Conservation (phyloP, 1,140 invertebrate genomes). For the Drosophila bifasciata region DNA sequence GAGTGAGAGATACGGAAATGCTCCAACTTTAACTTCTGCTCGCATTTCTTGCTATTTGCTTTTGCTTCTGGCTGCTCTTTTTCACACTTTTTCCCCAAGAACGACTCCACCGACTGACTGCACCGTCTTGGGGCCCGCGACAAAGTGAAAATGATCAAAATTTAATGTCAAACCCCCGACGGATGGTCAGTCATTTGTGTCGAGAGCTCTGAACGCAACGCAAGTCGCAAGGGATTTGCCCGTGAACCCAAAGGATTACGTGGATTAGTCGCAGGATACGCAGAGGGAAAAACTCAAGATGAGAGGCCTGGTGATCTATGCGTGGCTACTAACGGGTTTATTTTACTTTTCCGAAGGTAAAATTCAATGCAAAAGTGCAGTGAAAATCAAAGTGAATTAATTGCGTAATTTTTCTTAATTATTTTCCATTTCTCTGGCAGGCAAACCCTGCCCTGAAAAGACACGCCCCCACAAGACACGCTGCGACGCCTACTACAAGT, state of each 20-base stretch:
- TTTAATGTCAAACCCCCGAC: slow-evolving; percentile 55
- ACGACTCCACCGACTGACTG: slow-evolving; percentile 27
- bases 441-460: slow-evolving; percentile 84
- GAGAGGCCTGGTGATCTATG: slow-evolving; percentile 57
- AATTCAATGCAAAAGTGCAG: not conserved
- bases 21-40: slow-evolving; percentile 15
- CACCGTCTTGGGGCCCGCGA: slow-evolving; percentile 1
- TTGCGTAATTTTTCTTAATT: slow-evolving; percentile 7
- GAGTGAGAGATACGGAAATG: slow-evolving; percentile 22
- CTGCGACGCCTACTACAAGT: slow-evolving; percentile 85
- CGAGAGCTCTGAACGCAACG: slow-evolving; percentile 58
- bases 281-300: slow-evolving; percentile 20
- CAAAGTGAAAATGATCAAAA: slow-evolving; percentile 75
- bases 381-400: slow-evolving; percentile 2
- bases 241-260: slow-evolving; percentile 23
- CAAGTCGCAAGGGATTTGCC: slow-evolving; percentile 33
- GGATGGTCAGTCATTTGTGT: slow-evolving; percentile 71
- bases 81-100: slow-evolving; percentile 64
- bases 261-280: slow-evolving; percentile 23
- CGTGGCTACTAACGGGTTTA: slow-evolving; percentile 49
- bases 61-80: slow-evolving; percentile 15
- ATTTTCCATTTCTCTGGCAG: slow-evolving; percentile 40
- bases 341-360: slow-evolving; percentile 82
- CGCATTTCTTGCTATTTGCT: not conserved
- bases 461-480: slow-evolving; percentile 84